These are phyloP conservation scores for Melanotus villosus DNA, from an alignment of 2,888 invertebrate genomes.

Conservation along the genomic window DNA sequence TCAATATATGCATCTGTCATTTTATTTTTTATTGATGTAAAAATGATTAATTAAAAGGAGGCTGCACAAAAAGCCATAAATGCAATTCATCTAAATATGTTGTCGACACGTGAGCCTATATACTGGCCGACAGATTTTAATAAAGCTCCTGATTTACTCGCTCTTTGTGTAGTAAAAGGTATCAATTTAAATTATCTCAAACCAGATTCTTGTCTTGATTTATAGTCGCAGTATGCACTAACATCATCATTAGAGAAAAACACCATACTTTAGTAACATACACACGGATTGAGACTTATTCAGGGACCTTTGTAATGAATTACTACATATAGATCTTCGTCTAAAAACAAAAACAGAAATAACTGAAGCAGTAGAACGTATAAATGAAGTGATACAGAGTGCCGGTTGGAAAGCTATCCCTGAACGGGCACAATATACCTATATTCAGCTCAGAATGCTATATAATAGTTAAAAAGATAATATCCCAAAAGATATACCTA, in stretches of 20 bases:
- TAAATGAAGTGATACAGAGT: not conserved
- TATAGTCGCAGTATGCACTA: slow-evolving; percentile 1
- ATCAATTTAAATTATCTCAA: not conserved
- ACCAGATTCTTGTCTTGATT: not conserved
- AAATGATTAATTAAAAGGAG: no score
- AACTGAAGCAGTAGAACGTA: not conserved
- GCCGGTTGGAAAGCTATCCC: no score
- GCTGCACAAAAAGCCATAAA: no score
- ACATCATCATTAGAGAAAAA: not conserved
- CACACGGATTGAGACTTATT: not conserved
- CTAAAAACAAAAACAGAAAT: not conserved
- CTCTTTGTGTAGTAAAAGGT: not conserved
- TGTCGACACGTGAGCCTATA: not conserved
- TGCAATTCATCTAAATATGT: not conserved
- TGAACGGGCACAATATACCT: no score
- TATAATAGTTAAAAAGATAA: no score
- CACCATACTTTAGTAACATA: not conserved
- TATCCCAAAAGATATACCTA: no score
- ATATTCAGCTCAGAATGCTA: no score
- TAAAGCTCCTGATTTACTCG: not conserved
- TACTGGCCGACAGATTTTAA: not conserved
- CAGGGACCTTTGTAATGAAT: not conserved
- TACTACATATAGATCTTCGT: not conserved
- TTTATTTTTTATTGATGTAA: no score
- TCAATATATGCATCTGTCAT: no score